These are phyloP conservation scores for Sebastes diploproa DNA, from an alignment of 2,797 vertebrate species.

Conservation along the genomic window DNA sequence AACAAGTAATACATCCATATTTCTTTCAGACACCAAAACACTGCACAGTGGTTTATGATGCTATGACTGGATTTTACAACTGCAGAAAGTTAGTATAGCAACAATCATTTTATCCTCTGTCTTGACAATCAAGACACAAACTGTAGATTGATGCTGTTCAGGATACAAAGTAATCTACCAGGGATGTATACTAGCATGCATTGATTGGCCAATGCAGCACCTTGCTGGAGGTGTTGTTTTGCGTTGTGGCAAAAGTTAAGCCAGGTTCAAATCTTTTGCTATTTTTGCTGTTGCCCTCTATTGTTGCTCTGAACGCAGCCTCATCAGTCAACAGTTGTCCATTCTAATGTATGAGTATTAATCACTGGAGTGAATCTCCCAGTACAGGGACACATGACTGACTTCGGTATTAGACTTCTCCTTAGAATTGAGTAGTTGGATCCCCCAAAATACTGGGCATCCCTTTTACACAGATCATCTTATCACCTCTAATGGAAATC, in stretches of 20 bases:
- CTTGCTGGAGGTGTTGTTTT: not conserved
- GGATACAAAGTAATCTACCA: not conserved
- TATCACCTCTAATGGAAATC: not conserved
- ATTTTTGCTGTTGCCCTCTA: not conserved
- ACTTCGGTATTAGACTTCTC: not conserved
- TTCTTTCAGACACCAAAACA: not conserved
- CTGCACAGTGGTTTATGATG: not conserved
- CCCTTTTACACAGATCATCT: not conserved
- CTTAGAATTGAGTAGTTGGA: not conserved
- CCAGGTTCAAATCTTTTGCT: not conserved
- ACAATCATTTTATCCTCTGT: not conserved
- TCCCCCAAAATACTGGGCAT: not conserved
- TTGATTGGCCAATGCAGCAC: not conserved
- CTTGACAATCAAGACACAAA: not conserved
- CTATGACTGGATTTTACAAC: not conserved
- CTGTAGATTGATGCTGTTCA: not conserved
- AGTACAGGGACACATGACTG: not conserved
- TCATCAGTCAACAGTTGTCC: not conserved
- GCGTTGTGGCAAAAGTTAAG: not conserved
- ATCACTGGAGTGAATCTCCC: not conserved
- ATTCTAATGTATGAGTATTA: not conserved
- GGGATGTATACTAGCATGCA: not conserved
- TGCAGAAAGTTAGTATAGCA: not conserved
- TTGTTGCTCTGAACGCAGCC: not conserved
- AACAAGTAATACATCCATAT: not conserved